These are phyloP conservation scores for Phyllotreta striolata DNA, from an alignment of 2,888 invertebrate genomes.

Conservation along the genomic window DNA sequence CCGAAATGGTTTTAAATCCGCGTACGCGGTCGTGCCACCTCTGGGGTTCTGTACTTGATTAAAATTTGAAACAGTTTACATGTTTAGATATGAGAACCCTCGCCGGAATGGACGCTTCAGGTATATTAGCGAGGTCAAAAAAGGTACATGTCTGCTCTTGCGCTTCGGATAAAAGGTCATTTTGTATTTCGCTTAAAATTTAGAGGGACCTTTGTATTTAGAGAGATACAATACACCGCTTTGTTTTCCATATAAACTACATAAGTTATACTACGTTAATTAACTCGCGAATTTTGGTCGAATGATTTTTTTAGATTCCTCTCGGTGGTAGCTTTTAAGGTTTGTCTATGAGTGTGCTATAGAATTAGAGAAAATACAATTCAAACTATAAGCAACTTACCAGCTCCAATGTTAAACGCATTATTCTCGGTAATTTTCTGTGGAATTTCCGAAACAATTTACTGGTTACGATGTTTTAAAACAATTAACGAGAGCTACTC, in stretches of 20 bases:
- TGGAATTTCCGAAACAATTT: not conserved
- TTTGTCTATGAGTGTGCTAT: too few species aligned
- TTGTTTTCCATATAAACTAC: slow-evolving; percentile 20
- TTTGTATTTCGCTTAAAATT: slow-evolving; percentile 18
- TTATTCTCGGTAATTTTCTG: not conserved
- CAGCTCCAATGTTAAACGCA: too few species aligned
- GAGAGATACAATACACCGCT: not conserved
- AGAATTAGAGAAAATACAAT: too few species aligned
- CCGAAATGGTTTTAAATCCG: slow-evolving; percentile 17
- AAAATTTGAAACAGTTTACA: slow-evolving; percentile 28
- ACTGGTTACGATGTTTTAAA: not conserved
- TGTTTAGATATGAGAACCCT: slow-evolving; percentile 19
- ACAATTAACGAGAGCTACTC: not conserved
- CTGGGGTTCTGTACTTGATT: slow-evolving; percentile 17
- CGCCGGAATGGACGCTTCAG: slow-evolving; percentile 18
- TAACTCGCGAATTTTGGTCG: not conserved
- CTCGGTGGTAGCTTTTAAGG: not conserved
- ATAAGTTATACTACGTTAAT: not conserved
- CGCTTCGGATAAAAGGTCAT: slow-evolving; percentile 20
- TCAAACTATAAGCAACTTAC: too few species aligned
- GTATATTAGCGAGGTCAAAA: slow-evolving; percentile 27
- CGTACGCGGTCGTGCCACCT: slow-evolving; percentile 17
- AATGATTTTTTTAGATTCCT: too few species aligned
- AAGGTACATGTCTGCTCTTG: slow-evolving; percentile 12
- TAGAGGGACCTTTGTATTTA: not conserved